These are phyloP conservation scores for Ophion costatus DNA, from an alignment of 2,888 invertebrate species.

Conservation along the genomic window DNA sequence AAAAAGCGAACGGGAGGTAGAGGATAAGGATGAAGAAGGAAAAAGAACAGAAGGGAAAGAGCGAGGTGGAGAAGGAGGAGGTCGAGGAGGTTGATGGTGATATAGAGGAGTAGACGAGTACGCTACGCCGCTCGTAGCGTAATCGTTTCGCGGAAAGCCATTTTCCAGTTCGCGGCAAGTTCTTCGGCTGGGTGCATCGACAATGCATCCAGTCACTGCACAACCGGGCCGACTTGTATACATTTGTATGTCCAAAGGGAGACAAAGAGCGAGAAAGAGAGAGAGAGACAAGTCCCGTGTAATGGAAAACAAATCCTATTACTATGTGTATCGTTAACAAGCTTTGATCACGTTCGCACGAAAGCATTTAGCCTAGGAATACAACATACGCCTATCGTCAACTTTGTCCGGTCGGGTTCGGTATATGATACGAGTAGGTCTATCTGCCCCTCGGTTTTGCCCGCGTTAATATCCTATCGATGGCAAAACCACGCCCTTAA, in stretches of 20 bases:
- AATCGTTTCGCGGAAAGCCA: constrained; percentile 79
- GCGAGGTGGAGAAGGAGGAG: not conserved
- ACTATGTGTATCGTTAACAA: not conserved
- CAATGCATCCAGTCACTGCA: constrained; percentile 36
- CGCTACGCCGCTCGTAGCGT: constrained; percentile 66
- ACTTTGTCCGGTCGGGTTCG: not conserved
- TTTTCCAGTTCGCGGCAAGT: constrained; percentile 73
- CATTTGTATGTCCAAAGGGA: not conserved
- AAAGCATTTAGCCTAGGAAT: not conserved
- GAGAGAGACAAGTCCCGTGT: not conserved
- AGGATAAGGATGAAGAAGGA: not conserved
- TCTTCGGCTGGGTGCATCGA: constrained; percentile 55
- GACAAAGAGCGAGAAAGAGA: constrained; percentile 1
- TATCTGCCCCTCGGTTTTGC: too few species aligned
- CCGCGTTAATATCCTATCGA: too few species aligned
- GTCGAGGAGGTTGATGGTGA: not conserved
- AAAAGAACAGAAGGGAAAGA: constrained; percentile 1
- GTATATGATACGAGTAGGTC: too few species aligned
- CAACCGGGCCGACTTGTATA: constrained; percentile 12
- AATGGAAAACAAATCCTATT: constrained; percentile 10
- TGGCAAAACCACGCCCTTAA: too few species aligned
- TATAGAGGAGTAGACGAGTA: constrained; percentile 35
- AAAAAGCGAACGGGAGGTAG: not conserved
- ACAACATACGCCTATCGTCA: not conserved
- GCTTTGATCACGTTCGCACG: constrained; percentile 9